Percentiles rank a stretch among this genome's conserved stretches.
Conservation (phyloP, 2,888 invertebrate genomes). For the Cheilosia pagana region DNA sequence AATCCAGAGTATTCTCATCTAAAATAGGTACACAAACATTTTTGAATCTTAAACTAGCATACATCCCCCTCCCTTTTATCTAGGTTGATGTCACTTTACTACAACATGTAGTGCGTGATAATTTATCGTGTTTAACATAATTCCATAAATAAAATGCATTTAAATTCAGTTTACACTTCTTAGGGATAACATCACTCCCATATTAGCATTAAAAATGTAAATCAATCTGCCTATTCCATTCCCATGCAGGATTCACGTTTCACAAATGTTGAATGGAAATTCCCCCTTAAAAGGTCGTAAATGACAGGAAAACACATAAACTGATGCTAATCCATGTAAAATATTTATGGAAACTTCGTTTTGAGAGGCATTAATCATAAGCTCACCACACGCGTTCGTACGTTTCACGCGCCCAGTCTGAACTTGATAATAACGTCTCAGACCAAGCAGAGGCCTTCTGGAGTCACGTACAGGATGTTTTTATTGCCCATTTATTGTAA, state of each 20-base stretch:
- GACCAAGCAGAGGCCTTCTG: neutral
- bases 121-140: neutral
- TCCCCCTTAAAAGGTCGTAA: constrained; percentile 7
- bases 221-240: constrained; percentile 9
- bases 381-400: constrained; percentile 8
- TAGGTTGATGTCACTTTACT: neutral
- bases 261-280: constrained; percentile 22
- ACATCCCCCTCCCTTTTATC: neutral
- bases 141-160: neutral
- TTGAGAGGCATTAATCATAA: constrained; percentile 32
- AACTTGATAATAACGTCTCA: constrained; percentile 1
- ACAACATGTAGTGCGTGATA: neutral
- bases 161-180: constrained; percentile 11
- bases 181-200: neutral
- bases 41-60: too few relatives aligned
- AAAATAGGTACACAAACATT: too few relatives aligned
- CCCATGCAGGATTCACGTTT: neutral
- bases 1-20: too few relatives aligned
- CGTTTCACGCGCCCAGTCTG: neutral
- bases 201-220: constrained; percentile 30
- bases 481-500: constrained; percentile 14
- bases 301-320: constrained; percentile 8
- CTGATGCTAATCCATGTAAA: constrained; percentile 22
- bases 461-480: constrained; percentile 24
- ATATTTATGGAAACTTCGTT: constrained; percentile 11